Percentiles rank a stretch among this genome's conserved stretches.
Evolutionary conservation across 2,113 vertebrate species (phyloP).

Genomic region (Lonchura striata): DNA sequence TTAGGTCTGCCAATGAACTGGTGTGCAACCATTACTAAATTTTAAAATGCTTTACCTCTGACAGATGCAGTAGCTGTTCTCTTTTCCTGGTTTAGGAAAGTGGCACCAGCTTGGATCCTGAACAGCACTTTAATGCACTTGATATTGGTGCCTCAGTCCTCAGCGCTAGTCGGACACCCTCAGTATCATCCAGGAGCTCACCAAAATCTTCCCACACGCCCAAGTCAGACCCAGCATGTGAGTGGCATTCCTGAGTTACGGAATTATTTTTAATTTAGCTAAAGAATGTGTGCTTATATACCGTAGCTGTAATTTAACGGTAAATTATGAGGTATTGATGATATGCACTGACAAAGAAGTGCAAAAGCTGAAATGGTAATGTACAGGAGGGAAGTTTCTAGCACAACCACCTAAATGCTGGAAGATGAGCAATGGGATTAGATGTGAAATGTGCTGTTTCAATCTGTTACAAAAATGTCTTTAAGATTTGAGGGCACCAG

Average conservation of each 20-base stretch:
- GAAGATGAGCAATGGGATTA: background rate
- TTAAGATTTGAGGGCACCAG: background rate
- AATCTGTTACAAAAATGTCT: background rate
- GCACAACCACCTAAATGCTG: background rate
- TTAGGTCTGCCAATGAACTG: background rate
- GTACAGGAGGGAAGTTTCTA: background rate
- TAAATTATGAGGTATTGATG: background rate
- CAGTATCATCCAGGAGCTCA: conserved; percentile 75
- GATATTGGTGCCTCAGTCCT: conserved; percentile 71
- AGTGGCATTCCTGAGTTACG: conserved; percentile 38
- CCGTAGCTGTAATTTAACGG: background rate
- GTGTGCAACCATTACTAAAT: background rate
- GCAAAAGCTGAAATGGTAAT: background rate
- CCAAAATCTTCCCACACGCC: conserved; percentile 76
- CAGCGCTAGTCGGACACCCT: conserved; percentile 68
- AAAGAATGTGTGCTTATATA: background rate
- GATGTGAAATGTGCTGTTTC: background rate
- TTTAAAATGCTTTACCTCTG: background rate
- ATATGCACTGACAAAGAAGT: background rate
- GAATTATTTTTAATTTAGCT: background rate
- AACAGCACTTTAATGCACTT: conserved; percentile 70
- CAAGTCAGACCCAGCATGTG: conserved; percentile 73
- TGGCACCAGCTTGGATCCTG: conserved; percentile 64
- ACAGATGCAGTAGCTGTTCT: background rate
- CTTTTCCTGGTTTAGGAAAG: conserved; percentile 60